Conservation (phyloP, 1,140 invertebrate genomes). For the Lycorma delicatula region DNA sequence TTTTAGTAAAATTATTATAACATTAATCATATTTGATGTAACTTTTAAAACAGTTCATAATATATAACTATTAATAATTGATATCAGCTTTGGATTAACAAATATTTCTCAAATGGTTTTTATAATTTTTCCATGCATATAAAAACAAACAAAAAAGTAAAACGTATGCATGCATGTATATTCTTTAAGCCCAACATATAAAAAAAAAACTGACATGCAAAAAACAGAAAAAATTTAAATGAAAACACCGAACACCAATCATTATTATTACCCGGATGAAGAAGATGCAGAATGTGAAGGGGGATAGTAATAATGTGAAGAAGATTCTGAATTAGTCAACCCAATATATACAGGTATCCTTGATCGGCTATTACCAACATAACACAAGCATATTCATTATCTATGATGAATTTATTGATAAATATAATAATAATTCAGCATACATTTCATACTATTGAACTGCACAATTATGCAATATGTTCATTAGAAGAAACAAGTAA, state of each 20-base stretch:
- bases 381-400: slow-evolving; percentile 33
- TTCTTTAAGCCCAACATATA: no score
- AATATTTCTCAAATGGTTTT: no score
- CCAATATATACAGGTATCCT: slow-evolving; percentile 45
- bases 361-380: slow-evolving; percentile 36
- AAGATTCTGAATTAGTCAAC: slow-evolving; percentile 34
- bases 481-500: no score
- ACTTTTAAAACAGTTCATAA: no score
- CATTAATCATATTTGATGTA: no score
- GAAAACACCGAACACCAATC: slow-evolving; percentile 1
- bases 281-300: slow-evolving; percentile 36
- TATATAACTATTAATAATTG: no score
- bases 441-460: not conserved
- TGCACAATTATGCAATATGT: not conserved
- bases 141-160: no score
- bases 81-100: no score
- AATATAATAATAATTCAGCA: not conserved
- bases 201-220: not conserved
- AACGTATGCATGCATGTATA: no score
- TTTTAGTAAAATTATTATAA: no score
- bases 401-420: slow-evolving; percentile 22
- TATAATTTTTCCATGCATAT: no score
- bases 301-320: slow-evolving; percentile 41
- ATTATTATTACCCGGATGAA: slow-evolving; percentile 42
- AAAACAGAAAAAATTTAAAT: not conserved